phyloP scores from a whole-genome alignment of 2,888 invertebrate species.

The Nematopogon swammerdamellus region DNA sequence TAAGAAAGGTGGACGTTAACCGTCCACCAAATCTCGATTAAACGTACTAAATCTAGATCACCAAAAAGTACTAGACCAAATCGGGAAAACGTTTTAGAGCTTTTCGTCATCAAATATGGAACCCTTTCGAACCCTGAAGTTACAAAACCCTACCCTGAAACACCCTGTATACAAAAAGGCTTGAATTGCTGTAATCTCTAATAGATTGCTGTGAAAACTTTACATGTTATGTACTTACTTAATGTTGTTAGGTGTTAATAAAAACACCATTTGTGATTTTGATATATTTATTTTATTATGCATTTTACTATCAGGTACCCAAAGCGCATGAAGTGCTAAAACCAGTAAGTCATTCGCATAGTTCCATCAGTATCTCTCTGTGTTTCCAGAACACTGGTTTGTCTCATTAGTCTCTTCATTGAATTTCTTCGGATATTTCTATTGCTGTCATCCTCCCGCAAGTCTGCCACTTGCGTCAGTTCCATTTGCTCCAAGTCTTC shows the following conservation, averaged over 20 bases:
- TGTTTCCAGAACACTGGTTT: slow-evolving; percentile 79
- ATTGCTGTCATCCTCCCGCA: slow-evolving; percentile 23
- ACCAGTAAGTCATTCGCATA: slow-evolving; percentile 87
- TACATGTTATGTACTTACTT: background rate
- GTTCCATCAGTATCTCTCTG: slow-evolving; percentile 75
- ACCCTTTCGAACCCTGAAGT: too few relatives aligned
- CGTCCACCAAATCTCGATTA: too few relatives aligned
- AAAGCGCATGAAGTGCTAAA: slow-evolving; percentile 36
- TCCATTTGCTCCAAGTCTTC: slow-evolving; percentile 68
- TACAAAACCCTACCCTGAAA: too few relatives aligned
- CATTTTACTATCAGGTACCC: too few relatives aligned
- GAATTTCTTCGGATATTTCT: slow-evolving; percentile 47
- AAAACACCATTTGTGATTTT: background rate
- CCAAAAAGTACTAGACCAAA: too few relatives aligned
- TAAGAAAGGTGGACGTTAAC: too few relatives aligned
- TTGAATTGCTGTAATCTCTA: too few relatives aligned
- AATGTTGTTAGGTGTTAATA: background rate
- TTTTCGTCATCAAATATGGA: too few relatives aligned
- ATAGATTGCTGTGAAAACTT: too few relatives aligned
- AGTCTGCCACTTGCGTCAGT: slow-evolving; percentile 30
- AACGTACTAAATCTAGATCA: too few relatives aligned
- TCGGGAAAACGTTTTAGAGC: too few relatives aligned
- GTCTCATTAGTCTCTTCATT: slow-evolving; percentile 69
- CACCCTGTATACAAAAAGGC: too few relatives aligned
- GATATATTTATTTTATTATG: background rate